Conservation (phyloP, 2,888 invertebrate genomes). For the Leptopilina syphax region DNA sequence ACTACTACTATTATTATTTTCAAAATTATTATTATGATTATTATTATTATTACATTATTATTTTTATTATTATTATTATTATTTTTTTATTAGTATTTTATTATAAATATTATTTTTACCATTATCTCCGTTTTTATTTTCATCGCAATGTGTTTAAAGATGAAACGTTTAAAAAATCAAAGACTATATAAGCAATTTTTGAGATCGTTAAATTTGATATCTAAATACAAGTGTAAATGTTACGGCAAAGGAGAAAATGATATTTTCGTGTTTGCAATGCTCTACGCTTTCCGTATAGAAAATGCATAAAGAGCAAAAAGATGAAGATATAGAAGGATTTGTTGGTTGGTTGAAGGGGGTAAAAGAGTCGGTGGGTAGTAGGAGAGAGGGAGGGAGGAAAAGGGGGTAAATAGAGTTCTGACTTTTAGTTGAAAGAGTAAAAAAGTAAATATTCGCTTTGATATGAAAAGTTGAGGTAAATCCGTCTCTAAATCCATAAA, state of each 20-base stretch:
- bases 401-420: slow-evolving; percentile 17
- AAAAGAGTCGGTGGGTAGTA: no score
- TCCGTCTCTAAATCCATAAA: slow-evolving; percentile 17
- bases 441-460: slow-evolving; percentile 32
- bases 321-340: slow-evolving; percentile 7
- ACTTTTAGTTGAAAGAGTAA: slow-evolving; percentile 17
- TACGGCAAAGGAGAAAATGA: neutral
- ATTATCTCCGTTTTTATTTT: neutral
- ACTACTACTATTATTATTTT: no score
- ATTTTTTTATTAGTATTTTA: no score
- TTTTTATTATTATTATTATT: no score
- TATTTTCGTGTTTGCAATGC: slow-evolving; percentile 4
- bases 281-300: neutral
- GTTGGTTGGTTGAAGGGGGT: no score
- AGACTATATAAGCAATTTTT: neutral
- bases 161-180: neutral
- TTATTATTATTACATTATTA: slow-evolving; percentile 1
- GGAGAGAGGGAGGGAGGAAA: neutral
- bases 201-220: neutral
- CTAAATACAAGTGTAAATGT: slow-evolving; percentile 13
- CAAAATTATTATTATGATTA: no score
- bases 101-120: no score
- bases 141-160: neutral
- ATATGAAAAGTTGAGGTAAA: slow-evolving; percentile 29
- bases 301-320: slow-evolving; percentile 1